Base-by-base conservation (phyloP, 2,797 vertebrate species). In the Microchirus variegatus region DNA sequence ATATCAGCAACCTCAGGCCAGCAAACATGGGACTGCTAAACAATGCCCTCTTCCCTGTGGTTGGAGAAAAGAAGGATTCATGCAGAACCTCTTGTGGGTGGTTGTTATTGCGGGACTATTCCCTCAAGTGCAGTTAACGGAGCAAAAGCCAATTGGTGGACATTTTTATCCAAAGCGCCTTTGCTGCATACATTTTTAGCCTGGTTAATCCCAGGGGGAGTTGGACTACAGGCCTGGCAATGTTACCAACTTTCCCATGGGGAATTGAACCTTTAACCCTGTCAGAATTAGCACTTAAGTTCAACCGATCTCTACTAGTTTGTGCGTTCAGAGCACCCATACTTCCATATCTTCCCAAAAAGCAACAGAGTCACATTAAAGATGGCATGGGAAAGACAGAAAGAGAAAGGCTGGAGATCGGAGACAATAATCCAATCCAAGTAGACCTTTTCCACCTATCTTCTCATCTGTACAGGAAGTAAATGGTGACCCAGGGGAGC, bases 401-500 rank as follows among this genome's bases (percentile, higher is more conserved):
- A 26, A 48, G 17, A 43, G 16, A 43, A 22, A 26, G 55, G 47
- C 49, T 19, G 13, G 38, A 47, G 17, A 69, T 44, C 55, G 81
- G 68, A 60, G 65, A 60, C 60, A 67, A 70, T 71, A 76, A 70
- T 44, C 49, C 64, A 50, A 77, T 66, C 78, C 48, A 45, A 67
- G 67, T 55, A 54, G 66, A 74, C 70, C 56, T 61, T 73, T 81
- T 64, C 62, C 74, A 82, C 86, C 82, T 90, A 90, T 92, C 90
- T 69, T 38, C 77, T 89, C 80, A 93, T 90, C 87, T 46, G 66
- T 87, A 85, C 83, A 81, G 89, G 90, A 90, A 88, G 82, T 89
- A 67, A 80, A 86, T 75, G 79, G 75, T 46, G 80, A 86, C 81
- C 83, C 71, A 62, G 82, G 71, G 31, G 79, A 88, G 71, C 86